Percentiles rank a stretch among this genome's conserved stretches.
Evolutionary conservation across 2,888 invertebrate genomes (phyloP).

Genomic region (Lithodes maja): DNA sequence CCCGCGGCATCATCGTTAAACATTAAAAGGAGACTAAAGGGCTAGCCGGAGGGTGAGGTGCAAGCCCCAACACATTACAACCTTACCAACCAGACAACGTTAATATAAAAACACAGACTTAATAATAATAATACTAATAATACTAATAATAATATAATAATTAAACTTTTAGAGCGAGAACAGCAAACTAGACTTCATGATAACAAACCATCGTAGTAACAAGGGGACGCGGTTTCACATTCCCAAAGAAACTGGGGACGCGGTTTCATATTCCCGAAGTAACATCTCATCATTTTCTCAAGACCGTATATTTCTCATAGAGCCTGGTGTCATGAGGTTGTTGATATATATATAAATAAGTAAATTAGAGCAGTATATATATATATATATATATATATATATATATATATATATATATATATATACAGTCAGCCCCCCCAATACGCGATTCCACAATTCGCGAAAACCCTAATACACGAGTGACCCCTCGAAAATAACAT

Average conservation of each 20-base stretch:
- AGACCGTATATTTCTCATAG: background rate
- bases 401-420: background rate
- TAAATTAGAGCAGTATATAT: background rate
- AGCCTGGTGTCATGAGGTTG: slow-evolving; percentile 11
- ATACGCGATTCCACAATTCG: no score
- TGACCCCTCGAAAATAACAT: no score
- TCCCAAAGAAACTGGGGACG: background rate
- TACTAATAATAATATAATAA: no score
- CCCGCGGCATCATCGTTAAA: no score
- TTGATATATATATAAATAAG: slow-evolving; percentile 15
- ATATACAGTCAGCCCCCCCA: no score
- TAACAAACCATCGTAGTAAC: background rate
- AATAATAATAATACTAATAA: no score
- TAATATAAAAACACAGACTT: background rate
- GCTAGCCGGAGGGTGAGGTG: no score
- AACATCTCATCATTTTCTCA: background rate
- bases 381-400: slow-evolving; percentile 7
- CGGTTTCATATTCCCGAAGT: background rate
- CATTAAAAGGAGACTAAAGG: no score
- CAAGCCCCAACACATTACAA: no score
- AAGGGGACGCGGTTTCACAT: background rate
- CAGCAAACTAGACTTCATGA: background rate
- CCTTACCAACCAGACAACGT: background rate
- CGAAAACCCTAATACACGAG: no score
- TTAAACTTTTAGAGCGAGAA: background rate